These are phyloP conservation scores for Drosophila setosimentum DNA, from an alignment of 2,888 invertebrate genomes.

Conservation along the genomic window DNA sequence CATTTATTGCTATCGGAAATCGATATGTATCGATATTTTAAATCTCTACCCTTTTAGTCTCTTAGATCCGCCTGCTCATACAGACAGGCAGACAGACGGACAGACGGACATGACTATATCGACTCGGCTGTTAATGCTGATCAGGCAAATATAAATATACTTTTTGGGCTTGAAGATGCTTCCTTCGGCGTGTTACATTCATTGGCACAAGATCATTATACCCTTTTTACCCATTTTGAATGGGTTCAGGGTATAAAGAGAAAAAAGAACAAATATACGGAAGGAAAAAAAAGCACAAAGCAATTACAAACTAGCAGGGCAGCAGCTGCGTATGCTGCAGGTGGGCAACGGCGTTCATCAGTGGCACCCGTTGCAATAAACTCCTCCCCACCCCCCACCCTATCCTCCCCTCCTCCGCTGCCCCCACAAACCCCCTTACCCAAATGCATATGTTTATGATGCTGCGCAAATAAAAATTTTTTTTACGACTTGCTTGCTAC, in stretches of 20 bases:
- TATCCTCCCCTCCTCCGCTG: neutral
- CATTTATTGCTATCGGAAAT: too few relatives aligned
- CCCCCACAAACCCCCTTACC: neutral
- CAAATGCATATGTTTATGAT: constrained; percentile 71
- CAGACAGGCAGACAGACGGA: too few relatives aligned
- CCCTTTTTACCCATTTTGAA: neutral
- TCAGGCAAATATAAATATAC: neutral
- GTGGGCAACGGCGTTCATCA: constrained; percentile 15
- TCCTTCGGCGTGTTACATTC: neutral
- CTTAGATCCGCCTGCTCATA: neutral
- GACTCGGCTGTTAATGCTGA: neutral
- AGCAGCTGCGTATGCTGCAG: constrained; percentile 58
- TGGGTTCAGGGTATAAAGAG: neutral
- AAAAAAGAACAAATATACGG: constrained; percentile 19
- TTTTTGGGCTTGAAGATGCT: neutral
- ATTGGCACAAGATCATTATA: neutral
- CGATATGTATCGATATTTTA: neutral
- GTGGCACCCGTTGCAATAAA: constrained; percentile 8
- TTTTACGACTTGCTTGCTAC: constrained; percentile 65
- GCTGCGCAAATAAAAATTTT: constrained; percentile 67
- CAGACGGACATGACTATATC: neutral
- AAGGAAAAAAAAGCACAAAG: constrained; percentile 51
- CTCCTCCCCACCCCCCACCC: too few relatives aligned
- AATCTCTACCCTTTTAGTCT: neutral
- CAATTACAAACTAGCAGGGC: constrained; percentile 74